These are phyloP conservation scores for Fulica atra DNA, from an alignment of 2,113 vertebrate species.

Conservation along the genomic window DNA sequence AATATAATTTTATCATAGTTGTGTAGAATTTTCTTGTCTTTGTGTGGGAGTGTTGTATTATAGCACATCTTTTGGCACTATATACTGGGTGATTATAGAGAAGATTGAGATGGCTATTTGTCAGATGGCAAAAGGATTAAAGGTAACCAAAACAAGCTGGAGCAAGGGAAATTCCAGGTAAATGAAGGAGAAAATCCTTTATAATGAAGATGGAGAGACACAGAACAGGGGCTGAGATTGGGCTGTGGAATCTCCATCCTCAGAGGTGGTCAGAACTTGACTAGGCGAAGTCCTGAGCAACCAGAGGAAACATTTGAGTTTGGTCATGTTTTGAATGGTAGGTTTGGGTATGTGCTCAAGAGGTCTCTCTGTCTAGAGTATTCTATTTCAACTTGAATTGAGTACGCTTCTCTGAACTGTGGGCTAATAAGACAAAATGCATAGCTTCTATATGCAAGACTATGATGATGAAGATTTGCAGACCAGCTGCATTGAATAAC, in stretches of 20 bases:
- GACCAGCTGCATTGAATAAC: not conserved
- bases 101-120: not conserved
- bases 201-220: not conserved
- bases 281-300: not conserved
- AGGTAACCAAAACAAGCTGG: not conserved
- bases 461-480: not conserved
- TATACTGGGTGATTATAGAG: not conserved
- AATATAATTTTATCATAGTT: not conserved
- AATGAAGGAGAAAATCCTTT: not conserved
- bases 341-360: not conserved
- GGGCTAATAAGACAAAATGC: not conserved
- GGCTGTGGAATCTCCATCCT: not conserved
- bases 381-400: not conserved
- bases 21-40: not conserved
- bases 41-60: not conserved
- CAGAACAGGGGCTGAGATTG: accelerated
- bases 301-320: not conserved
- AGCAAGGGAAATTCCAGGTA: not conserved
- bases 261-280: not conserved
- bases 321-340: not conserved
- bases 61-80: not conserved
- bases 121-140: not conserved
- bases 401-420: not conserved
- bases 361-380: not conserved
- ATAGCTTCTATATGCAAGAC: not conserved